Base-by-base conservation (phyloP, 2,888 invertebrate species). In the Caenorhabditis sp. region DNA sequence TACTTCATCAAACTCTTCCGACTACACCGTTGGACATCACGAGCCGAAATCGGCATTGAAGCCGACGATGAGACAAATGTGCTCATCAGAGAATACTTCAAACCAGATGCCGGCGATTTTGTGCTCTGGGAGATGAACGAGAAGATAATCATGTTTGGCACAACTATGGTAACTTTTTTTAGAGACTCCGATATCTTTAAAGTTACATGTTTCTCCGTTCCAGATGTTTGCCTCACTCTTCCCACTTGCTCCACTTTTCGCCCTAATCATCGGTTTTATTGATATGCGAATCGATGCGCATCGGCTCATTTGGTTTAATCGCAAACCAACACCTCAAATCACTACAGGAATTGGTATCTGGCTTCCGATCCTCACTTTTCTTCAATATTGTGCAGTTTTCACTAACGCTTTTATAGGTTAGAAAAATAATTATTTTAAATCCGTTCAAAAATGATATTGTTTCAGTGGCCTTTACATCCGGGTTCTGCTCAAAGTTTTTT, bases 171-270 rank as follows among this genome's bases (percentile, higher is more conserved):
- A 38, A 17, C 23, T 56, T 12, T 7, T 23, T 53, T n/a, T n/a
- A n/a, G n/a, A 23, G 14, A 53, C n/a, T 53, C 23, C 8, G 4
- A 12, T 50, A 17, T 17, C 8, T 50, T 14, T n/a, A 10, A 10
- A 8, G 4, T 4, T 50, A 10, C 21, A 23, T 7, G 17, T 7
- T 3, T 21, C 23, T 12, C 2, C 5, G 14, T 36, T 58, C 27
- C 36, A 90, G 90, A 84, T 90, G 82, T 90, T 90, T 86, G 89
- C 90, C 0, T 89, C 89, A 0, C 88, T 90, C 0, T 89, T 90
- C 63, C 90, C 90, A 0, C 80, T 90, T 62, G 89, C 89, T n/a
- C 90, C 90, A 1, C 77, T 90, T 4, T 78, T 90, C 14, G 89
- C 89, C 1, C 79, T 90, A n/a, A 59, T 89, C 3, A 87, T 89